Evolutionary conservation across 2,888 invertebrate species (phyloP).

Genomic region (Tetanocera ferruginea): DNA sequence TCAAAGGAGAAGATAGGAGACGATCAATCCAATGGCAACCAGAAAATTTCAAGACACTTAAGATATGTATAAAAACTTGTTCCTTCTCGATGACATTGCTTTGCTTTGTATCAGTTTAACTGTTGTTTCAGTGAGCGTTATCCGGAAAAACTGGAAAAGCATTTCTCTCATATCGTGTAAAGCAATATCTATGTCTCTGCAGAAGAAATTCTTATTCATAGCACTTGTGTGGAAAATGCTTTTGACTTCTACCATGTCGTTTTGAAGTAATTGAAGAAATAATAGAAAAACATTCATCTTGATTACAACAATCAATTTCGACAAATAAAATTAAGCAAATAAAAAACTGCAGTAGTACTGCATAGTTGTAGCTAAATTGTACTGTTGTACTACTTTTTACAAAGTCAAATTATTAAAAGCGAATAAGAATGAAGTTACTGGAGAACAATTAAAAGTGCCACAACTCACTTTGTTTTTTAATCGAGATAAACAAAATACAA

Average conservation of each 20-base stretch:
- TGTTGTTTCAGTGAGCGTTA: conserved; percentile 14
- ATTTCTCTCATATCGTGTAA: conserved; percentile 13
- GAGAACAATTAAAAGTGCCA: too few relatives aligned
- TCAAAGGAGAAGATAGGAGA: conserved; percentile 25
- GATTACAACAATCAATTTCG: too few relatives aligned
- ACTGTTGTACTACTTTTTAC: too few relatives aligned
- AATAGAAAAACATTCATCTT: too few relatives aligned
- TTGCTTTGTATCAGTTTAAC: background rate
- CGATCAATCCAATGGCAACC: background rate
- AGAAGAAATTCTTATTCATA: background rate
- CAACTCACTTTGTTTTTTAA: too few relatives aligned
- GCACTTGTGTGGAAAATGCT: background rate
- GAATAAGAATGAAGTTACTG: too few relatives aligned
- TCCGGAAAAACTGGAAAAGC: conserved; percentile 35
- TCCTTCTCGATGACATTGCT: conserved; percentile 14
- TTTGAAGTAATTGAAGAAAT: too few relatives aligned
- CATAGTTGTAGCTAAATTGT: too few relatives aligned
- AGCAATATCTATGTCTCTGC: background rate
- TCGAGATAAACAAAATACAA: too few relatives aligned
- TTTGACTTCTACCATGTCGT: background rate
- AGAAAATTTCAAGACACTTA: background rate
- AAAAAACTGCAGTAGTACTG: too few relatives aligned
- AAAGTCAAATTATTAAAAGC: too few relatives aligned
- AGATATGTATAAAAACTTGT: conserved; percentile 23
- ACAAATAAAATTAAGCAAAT: too few relatives aligned